Evolutionary conservation across 2,888 invertebrate genomes (phyloP), one percentile per base, ranked within the genome.

Genomic region (Drosophila pullipes): DNA sequence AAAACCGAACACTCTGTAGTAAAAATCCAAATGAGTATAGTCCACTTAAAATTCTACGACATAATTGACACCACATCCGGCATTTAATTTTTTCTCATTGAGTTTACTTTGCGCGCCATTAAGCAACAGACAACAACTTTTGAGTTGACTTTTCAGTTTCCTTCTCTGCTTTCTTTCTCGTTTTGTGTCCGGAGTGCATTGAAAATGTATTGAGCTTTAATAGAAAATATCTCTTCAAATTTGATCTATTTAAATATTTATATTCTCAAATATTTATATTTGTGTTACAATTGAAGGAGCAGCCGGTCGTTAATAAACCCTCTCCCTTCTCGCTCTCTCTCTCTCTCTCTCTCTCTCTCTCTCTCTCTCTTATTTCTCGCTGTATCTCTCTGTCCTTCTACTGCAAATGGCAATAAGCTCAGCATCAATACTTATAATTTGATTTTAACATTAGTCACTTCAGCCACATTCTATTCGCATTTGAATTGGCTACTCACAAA

Each of bases 51-150:
- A 54, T 25, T 3, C 11, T 37, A 0, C 10, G 10, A 54, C 25
- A 55, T 25, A 55, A 37, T 37, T 55, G 54, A 25, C 35, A 37
- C 35, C 16, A 18, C 54, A 25, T 37, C 25, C 54, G 54, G 11
- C 4, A 22, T 35, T 18, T 35, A 2, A 9, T 30, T 35, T 16
- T 25, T 16, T 16, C 18, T 11, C 18, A 1, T 16, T 37, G 6
- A 28, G 10, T 4, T 11, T 54, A 3, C 16, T 25, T 37, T 35
- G 41, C 54, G 3, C 54, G 25, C 35, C 10, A 35, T 54, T 16
- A 25, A 22, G 10, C 54, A 54, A 37, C 25, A 18, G 25, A 1
- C 18, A 37, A 11, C 16, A 16, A 22, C 22, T 54, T 54, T 35
- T 54, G 5, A 16, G 33, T 22, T 35, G 16, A 9, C 22, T 33